Conservation (phyloP, 2,888 invertebrate genomes). For the Dryomyza anilis region DNA sequence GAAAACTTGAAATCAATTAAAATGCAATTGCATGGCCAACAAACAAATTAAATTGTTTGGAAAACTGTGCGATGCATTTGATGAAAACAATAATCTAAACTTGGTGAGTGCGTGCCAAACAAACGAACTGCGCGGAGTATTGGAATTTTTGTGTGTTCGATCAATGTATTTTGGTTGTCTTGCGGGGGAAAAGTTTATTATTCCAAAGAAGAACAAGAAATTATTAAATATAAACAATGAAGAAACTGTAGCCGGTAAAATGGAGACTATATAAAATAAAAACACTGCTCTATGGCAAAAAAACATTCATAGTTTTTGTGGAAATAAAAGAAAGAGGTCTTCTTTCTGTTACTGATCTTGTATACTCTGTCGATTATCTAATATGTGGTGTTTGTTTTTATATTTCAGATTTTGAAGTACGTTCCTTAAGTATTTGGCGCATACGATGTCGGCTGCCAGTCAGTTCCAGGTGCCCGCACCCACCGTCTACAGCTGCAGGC, state of each 20-base stretch:
- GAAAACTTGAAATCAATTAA: not conserved
- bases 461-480: slow-evolving; percentile 18
- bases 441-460: slow-evolving; percentile 7
- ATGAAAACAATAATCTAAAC: slow-evolving; percentile 15
- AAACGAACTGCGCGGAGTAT: too few relatives aligned
- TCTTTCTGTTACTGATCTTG: slow-evolving; percentile 12
- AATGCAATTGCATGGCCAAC: not conserved
- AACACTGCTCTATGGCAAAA: not conserved
- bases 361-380: slow-evolving; percentile 19
- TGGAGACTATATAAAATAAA: not conserved
- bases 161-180: not conserved
- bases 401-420: slow-evolving; percentile 17
- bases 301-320: too few relatives aligned
- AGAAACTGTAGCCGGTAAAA: slow-evolving; percentile 13
- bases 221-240: slow-evolving; percentile 24
- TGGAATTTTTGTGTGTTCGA: not conserved
- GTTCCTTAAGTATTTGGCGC: too few relatives aligned
- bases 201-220: slow-evolving; percentile 25
- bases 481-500: slow-evolving; percentile 40
- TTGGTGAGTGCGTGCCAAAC: slow-evolving; percentile 14
- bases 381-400: not conserved
- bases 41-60: not conserved
- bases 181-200: not conserved
- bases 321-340: too few relatives aligned
- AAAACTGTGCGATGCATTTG: slow-evolving; percentile 3